phyloP scores from a whole-genome alignment of 2,113 vertebrate genomes.

The Origma solitaria region DNA sequence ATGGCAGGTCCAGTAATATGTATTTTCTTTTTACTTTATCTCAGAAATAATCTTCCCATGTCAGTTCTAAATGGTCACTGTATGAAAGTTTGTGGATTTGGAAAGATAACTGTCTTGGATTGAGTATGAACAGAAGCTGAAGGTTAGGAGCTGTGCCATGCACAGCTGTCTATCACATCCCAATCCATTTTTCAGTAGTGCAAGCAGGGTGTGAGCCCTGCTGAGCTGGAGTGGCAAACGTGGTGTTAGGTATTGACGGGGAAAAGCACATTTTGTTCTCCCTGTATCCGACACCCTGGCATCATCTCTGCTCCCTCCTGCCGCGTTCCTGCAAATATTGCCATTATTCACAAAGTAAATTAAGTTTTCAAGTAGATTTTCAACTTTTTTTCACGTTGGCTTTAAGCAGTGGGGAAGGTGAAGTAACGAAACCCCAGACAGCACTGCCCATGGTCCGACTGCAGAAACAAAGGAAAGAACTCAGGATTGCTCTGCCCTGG shows the following conservation, averaged over 20 bases:
- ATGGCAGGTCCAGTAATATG: not conserved
- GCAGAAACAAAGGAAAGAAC: not conserved
- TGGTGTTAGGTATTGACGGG: not conserved
- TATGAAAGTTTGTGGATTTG: not conserved
- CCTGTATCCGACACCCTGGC: rapidly evolving
- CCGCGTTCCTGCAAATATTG: not conserved
- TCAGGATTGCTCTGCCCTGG: not conserved
- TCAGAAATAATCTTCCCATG: not conserved
- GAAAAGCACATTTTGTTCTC: not conserved
- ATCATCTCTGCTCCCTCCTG: not conserved
- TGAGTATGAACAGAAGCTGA: not conserved
- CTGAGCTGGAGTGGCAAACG: not conserved
- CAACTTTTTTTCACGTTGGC: not conserved
- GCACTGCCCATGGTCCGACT: not conserved
- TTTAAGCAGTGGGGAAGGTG: not conserved
- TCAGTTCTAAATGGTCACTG: not conserved
- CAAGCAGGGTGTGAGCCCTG: not conserved
- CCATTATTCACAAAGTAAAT: not conserved
- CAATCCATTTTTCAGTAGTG: not conserved
- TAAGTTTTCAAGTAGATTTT: not conserved
- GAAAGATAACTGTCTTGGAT: not conserved
- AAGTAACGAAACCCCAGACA: not conserved
- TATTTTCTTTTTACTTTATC: not conserved
- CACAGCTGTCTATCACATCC: not conserved
- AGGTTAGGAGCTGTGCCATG: not conserved